Percentiles rank a stretch among this genome's conserved stretches.
These are phyloP conservation scores for Papilio dardanus DNA, from an alignment of 1,140 invertebrate species.

Conservation along the genomic window DNA sequence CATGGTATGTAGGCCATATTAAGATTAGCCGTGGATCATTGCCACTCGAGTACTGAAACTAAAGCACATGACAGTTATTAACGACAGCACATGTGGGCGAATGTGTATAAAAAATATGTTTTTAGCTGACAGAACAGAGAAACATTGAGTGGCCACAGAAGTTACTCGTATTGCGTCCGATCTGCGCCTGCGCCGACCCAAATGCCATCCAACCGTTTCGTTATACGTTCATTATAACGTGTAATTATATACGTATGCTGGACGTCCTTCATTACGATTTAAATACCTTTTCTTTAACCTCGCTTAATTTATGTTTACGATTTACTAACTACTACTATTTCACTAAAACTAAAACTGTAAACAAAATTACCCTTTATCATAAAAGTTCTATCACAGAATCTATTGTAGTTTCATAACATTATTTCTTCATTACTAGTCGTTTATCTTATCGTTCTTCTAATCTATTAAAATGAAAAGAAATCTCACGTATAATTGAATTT, in stretches of 20 bases:
- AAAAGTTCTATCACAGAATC: neutral
- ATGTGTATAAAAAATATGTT: conserved; percentile 33
- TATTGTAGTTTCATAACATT: neutral
- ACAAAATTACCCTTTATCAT: neutral
- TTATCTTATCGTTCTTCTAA: neutral
- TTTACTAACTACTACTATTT: neutral
- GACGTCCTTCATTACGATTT: conserved; percentile 11
- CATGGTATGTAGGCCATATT: conserved; percentile 21
- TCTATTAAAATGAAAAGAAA: neutral
- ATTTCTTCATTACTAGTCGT: neutral
- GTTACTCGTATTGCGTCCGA: conserved; percentile 49
- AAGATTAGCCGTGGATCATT: conserved; percentile 15
- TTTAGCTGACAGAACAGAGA: conserved; percentile 44
- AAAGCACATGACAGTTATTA: conserved; percentile 34
- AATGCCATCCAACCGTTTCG: conserved; percentile 66
- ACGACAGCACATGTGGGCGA: conserved; percentile 14
- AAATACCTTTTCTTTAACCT: neutral
- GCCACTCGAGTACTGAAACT: conserved; percentile 26
- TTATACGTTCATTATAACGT: conserved; percentile 60
- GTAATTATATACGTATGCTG: conserved; percentile 1
- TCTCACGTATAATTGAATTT: neutral
- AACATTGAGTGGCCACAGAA: conserved; percentile 60
- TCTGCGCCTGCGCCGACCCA: conserved; percentile 56
- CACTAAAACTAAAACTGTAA: neutral
- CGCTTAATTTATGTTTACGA: neutral